Evolutionary conservation across 2,888 invertebrate species (phyloP).

Genomic region (Heliconius hortense): DNA sequence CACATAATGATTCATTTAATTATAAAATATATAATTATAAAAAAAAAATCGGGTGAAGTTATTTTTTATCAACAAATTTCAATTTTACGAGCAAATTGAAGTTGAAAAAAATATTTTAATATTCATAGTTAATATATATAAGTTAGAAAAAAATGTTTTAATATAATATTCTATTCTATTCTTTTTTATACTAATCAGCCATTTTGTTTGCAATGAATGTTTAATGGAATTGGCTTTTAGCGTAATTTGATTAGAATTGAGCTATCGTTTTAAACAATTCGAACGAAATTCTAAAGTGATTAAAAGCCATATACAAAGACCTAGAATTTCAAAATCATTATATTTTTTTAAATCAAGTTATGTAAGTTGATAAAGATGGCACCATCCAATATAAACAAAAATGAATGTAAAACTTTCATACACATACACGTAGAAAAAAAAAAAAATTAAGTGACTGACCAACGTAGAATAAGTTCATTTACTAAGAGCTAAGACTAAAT

Average conservation of each 20-base stretch:
- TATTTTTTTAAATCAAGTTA: too few relatives aligned
- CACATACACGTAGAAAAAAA: neutral
- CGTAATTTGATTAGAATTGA: constrained; percentile 16
- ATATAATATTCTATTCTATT: too few relatives aligned
- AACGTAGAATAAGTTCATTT: neutral
- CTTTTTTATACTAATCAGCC: constrained; percentile 1
- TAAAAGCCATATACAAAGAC: neutral
- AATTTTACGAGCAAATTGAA: constrained; percentile 12
- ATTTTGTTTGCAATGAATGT: constrained; percentile 1
- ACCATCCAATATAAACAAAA: neutral
- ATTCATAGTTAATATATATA: too few relatives aligned
- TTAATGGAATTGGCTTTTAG: constrained; percentile 11
- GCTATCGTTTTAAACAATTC: neutral
- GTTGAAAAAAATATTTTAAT: neutral
- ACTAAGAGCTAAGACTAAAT: neutral
- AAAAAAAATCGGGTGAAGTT: neutral
- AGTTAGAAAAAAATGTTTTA: neutral
- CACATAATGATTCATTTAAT: neutral
- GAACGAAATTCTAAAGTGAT: neutral
- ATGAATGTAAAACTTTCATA: neutral
- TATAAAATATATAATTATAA: neutral
- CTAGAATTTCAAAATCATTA: neutral
- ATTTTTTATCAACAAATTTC: neutral
- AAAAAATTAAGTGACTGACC: neutral
- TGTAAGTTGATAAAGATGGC: neutral